phyloP scores from a whole-genome alignment of 2,797 vertebrate genomes.

The Acipenser oxyrinchus region DNA sequence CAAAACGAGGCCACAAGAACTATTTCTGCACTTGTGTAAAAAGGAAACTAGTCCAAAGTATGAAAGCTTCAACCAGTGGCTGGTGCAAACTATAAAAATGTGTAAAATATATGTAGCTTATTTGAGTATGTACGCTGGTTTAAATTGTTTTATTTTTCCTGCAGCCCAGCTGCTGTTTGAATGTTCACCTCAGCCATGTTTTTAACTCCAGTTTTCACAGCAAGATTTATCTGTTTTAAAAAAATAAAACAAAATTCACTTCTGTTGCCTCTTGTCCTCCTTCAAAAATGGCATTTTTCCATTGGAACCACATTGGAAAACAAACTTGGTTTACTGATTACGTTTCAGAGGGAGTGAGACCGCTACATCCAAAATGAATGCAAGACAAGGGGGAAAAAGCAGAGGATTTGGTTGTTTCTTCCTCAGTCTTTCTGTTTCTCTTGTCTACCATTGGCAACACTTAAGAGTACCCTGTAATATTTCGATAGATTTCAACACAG shows the following conservation, averaged over 20 bases:
- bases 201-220: too few species aligned
- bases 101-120: constrained; percentile 44
- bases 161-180: constrained; percentile 45
- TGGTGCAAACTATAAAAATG: constrained; percentile 75
- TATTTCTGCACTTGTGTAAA: constrained; percentile 32
- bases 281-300: neutral
- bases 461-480: neutral
- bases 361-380: constrained; percentile 13
- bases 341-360: constrained; percentile 37
- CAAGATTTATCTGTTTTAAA: neutral
- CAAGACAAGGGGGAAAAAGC: constrained; percentile 23
- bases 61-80: constrained; percentile 43
- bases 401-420: constrained; percentile 4
- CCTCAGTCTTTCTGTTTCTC: neutral
- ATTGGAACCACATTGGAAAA: neutral
- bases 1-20: neutral
- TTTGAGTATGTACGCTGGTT: constrained; percentile 20
- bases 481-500: neutral
- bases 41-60: constrained; percentile 36
- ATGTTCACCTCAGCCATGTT: neutral
- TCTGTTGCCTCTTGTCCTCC: constrained; percentile 1
- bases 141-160: constrained; percentile 14
- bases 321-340: constrained; percentile 6
- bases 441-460: neutral
- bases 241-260: neutral